Evolutionary conservation across 2,113 vertebrate genomes (phyloP), one percentile per base, ranked within the genome.

Genomic region (Indicator maculatus): DNA sequence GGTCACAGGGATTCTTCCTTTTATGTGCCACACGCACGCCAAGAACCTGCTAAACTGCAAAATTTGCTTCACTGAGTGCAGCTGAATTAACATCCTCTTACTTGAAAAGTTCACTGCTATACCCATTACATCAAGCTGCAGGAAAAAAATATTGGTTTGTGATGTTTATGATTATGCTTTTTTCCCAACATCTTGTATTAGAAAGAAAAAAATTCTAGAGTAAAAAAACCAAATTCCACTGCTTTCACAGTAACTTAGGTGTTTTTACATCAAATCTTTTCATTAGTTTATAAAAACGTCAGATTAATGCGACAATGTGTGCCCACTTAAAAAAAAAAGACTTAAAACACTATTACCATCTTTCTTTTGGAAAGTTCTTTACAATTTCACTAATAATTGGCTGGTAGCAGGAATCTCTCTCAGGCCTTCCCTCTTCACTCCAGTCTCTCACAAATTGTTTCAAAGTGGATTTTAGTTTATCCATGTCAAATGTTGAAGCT

Each of bases 401-500:
- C 88, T 96, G 98, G 97, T 99, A 99, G 97, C 99, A 99, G 93
- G 98, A 97, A 85, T 99, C 99, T 95, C 99, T 98, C 94, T 99
- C 99, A 38, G 97, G 96, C 88, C 98, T 98, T 45, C 99, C 99
- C 30, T 97, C 98, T 93, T 99, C 98, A 45, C 99, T 99, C 99
- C 99, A 99, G 97, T 99, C 99, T 97, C 99, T 98, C 84, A 99
- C 99, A 98, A 99, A 99, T 83, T 99, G 99, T 97, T 99, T 99
- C 97, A 99, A 98, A 31, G 99, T 99, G 21, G 99, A 99, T 90
- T 99, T 99, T 61, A 99, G 98, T 92, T 99, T 99, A 98, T 99
- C 99, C 99, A 99, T 99, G 97, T 99, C 99, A 98, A 99, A 99
- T 6, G 99, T 99, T n/a, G 99, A 98, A 50, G 99, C 98, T 31